Evolutionary conservation across 2,888 invertebrate species (phyloP).

Genomic region (Leptogaster cylindrica): DNA sequence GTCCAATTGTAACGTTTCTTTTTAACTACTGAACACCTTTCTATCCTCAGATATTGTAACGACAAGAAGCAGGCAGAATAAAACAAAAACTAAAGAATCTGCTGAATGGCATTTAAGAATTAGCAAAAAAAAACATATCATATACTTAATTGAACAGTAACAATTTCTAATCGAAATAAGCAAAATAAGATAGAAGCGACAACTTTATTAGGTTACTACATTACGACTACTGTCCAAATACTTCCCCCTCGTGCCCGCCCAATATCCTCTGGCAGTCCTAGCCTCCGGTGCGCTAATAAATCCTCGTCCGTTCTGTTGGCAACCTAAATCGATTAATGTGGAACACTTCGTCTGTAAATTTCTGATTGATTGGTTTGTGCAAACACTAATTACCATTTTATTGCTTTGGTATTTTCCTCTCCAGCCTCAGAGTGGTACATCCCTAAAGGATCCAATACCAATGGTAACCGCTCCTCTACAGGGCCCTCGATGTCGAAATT

Average conservation of each 20-base stretch:
- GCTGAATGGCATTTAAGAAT: not conserved
- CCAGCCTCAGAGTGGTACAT: constrained; percentile 10
- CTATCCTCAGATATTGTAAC: not conserved
- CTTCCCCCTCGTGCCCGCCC: not conserved
- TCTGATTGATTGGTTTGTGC: constrained; percentile 52
- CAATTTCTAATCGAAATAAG: no score
- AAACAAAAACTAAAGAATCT: not conserved
- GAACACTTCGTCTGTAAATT: constrained; percentile 51
- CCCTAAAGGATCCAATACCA: constrained; percentile 17
- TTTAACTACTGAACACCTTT: not conserved
- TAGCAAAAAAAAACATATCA: not conserved
- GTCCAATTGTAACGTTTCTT: constrained; percentile 32
- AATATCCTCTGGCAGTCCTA: constrained; percentile 43
- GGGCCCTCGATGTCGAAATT: constrained; percentile 18
- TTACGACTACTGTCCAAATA: constrained; percentile 3
- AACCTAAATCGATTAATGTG: constrained; percentile 49
- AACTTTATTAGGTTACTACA: constrained; percentile 29
- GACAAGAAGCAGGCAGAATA: not conserved
- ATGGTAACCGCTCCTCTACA: constrained; percentile 1
- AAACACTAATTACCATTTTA: constrained; percentile 52
- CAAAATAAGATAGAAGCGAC: no score
- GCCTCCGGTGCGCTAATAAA: constrained; percentile 39
- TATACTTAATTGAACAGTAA: not conserved
- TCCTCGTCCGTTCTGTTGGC: constrained; percentile 38
- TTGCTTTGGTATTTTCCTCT: constrained; percentile 47